Base-by-base conservation (phyloP, 2,888 invertebrate species). In the Apodemia duryi region DNA sequence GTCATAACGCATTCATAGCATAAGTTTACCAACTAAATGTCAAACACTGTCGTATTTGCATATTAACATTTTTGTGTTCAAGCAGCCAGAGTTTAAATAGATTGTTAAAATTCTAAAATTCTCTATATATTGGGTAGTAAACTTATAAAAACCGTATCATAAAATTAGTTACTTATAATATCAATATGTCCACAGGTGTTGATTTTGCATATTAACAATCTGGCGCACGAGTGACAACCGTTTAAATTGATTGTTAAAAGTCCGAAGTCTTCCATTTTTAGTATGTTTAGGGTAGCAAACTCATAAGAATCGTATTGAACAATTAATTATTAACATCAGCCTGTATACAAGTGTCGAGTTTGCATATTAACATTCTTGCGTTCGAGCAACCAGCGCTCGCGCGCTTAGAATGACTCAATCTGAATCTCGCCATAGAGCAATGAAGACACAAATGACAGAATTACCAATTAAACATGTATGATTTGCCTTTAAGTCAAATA, bases 141-240 rank as follows among this genome's bases (percentile, higher is more conserved):
- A 43, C 43, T 43, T 1, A 43, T 43, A 2, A 13, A 1, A 43
- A 38, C 2, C 1, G 38, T 43, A 46, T 13, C 13, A 13, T 29
- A 32, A 32, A 57, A 57, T 57, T 57, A 57, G 29, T 29, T 49
- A 3, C 21, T 35, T 13, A 57, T 11, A 63, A 65, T 32, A 66
- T 67, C 69, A 71, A 63, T 65, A 64, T 65, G 68, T 73, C 69
- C 66, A 62, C 38, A 11, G 65, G 69, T 68, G 75, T 69, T 72
- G 72, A 70, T 79, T 77, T 80, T 78, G 81, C 83, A 79, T 84
- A 86, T 86, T 87, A 86, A 86, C 79, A 86, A 85, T 83, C 84
- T 76, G 68, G 69, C 71, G 71, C 69, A 61, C 66, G 74, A 71
- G 73, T 76, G 71, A 71, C 71, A 69, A 71, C 70, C 71, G 70